Evolutionary conservation across 2,888 invertebrate species (phyloP).

Genomic region (Electrophaes corylata): DNA sequence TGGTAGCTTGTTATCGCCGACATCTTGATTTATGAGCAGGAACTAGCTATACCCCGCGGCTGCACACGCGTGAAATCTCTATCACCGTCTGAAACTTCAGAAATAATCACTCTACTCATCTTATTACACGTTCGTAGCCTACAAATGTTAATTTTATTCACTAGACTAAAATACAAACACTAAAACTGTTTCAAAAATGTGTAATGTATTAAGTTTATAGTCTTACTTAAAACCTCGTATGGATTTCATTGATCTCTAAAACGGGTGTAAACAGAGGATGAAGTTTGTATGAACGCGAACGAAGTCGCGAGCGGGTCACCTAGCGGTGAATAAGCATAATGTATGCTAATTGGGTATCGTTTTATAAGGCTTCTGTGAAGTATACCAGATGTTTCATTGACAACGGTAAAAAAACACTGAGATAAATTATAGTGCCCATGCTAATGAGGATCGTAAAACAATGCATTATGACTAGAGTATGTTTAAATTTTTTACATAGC

Average conservation of each 20-base stretch:
- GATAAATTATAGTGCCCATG: slow-evolving; percentile 14
- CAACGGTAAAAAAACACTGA: slow-evolving; percentile 22
- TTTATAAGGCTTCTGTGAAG: slow-evolving; percentile 22
- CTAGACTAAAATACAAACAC: no score
- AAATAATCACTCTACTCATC: no score
- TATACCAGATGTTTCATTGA: slow-evolving; percentile 1
- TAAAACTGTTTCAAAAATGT: no score
- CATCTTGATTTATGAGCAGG: slow-evolving; percentile 79
- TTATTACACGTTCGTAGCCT: no score
- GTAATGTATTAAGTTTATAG: no score
- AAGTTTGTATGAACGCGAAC: no score
- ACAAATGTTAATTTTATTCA: no score
- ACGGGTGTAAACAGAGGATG: no score
- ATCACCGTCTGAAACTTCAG: not conserved
- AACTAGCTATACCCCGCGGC: slow-evolving; percentile 31
- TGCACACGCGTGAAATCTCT: not conserved
- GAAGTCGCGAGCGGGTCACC: no score
- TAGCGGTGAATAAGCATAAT: slow-evolving; percentile 21
- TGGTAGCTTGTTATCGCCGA: slow-evolving; percentile 76
- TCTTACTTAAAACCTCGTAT: no score
- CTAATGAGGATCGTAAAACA: slow-evolving; percentile 25
- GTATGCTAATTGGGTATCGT: slow-evolving; percentile 29
- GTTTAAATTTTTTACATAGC: slow-evolving; percentile 14
- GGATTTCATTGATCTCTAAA: no score
- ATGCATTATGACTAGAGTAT: slow-evolving; percentile 18